phyloP scores from a whole-genome alignment of 2,113 vertebrate species.

The Oncorhynchus kisutch region DNA sequence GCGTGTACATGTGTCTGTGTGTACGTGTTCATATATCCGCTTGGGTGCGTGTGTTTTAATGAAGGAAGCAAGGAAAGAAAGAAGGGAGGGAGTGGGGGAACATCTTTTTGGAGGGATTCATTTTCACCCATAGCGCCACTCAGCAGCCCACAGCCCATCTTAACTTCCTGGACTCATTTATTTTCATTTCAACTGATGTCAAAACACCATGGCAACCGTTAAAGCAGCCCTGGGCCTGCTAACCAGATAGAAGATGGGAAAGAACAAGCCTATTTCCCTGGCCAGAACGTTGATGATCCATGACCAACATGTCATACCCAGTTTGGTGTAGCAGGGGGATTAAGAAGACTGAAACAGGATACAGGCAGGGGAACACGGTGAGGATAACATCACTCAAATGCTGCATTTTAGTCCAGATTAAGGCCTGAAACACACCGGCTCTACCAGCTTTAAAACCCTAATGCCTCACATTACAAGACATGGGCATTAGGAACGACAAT shows the following conservation, averaged over 20 bases:
- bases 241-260: slow-evolving; percentile 44
- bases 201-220: slow-evolving; percentile 70
- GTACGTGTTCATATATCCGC: slow-evolving; percentile 1
- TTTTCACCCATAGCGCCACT: slow-evolving; percentile 59
- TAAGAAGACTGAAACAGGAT: slow-evolving; percentile 21
- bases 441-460: no score
- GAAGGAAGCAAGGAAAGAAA: slow-evolving; percentile 38
- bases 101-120: slow-evolving; percentile 51
- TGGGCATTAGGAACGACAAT: no score
- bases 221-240: slow-evolving; percentile 51
- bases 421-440: not conserved
- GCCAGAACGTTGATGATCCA: slow-evolving; percentile 34
- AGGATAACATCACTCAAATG: slow-evolving; percentile 4
- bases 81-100: slow-evolving; percentile 48
- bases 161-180: slow-evolving; percentile 71
- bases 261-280: slow-evolving; percentile 15
- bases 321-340: slow-evolving; percentile 32
- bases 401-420: not conserved
- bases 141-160: slow-evolving; percentile 59
- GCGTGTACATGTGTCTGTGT: no score
- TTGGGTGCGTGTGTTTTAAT: slow-evolving; percentile 4
- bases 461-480: not conserved
- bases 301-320: slow-evolving; percentile 26
- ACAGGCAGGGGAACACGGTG: not conserved
- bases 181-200: slow-evolving; percentile 71